These are phyloP conservation scores for Nineta flava DNA, from an alignment of 2,888 invertebrate genomes.

Conservation along the genomic window DNA sequence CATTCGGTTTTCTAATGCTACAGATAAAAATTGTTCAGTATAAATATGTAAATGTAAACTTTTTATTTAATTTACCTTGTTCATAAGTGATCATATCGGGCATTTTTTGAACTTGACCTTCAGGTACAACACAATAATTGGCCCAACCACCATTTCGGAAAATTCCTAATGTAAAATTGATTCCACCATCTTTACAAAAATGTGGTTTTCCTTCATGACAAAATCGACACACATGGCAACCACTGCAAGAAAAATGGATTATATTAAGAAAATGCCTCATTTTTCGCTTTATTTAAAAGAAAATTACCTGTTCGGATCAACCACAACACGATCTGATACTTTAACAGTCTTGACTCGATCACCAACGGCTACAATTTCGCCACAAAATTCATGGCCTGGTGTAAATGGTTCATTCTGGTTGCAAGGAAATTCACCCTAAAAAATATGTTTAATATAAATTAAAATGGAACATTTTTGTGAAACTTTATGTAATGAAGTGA, in stretches of 20 bases:
- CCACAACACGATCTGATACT: constrained; percentile 47
- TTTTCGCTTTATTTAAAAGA: neutral
- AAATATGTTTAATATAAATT: no score
- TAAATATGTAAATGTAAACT: no score
- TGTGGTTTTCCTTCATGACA: constrained; percentile 50
- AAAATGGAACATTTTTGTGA: no score
- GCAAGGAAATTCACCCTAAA: constrained; percentile 51
- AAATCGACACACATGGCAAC: constrained; percentile 41
- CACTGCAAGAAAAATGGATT: constrained; percentile 23
- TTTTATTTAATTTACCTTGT: constrained; percentile 42
- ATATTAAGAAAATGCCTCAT: neutral
- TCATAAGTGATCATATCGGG: constrained; percentile 38
- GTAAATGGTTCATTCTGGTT: constrained; percentile 33
- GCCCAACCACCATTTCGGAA: constrained; percentile 54
- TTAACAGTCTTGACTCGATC: constrained; percentile 35
- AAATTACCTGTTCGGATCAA: constrained; percentile 49
- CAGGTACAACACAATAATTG: constrained; percentile 41
- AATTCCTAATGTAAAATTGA: constrained; percentile 48
- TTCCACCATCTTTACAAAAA: constrained; percentile 41
- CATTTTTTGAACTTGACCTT: constrained; percentile 40
- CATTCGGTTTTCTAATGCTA: no score
- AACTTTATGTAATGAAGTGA: constrained; percentile 9
- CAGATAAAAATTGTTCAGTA: no score
- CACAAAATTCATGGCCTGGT: constrained; percentile 54
- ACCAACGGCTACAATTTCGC: constrained; percentile 40